Base-by-base conservation (phyloP, 2,888 invertebrate species). In the Thymelicus sylvestris region DNA sequence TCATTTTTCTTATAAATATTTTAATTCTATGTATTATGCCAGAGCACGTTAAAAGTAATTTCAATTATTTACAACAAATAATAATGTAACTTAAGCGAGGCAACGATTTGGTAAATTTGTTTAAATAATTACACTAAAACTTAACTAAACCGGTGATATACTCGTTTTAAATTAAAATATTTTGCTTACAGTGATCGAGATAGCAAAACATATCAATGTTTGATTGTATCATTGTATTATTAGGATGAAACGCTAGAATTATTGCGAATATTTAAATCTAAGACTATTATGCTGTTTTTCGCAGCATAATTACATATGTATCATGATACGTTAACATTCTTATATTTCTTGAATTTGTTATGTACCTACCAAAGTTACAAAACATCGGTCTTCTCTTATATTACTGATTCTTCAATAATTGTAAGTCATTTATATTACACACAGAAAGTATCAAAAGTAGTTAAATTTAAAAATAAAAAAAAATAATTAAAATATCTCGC, bases 51-150 rank as follows among this genome's bases (percentile, higher is more conserved):
- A 85, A 86, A 84, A 85, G 79, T 86, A 86, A 81, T 80, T 80
- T 83, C 78, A 84, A 84, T 82, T 86, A 89, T 88, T 86, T 90
- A 91, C 86, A 89, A 86, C 82, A 87, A 85, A 87, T 77, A 75
- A 79, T 80, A 82, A 89, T 88, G 86, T 87, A 92, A 89, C 87
- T 85, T 91, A 92, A 90, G 93, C 93, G 93, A 93, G 93, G 93
- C 93, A 91, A 82, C 89, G 84, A 90, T 93, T 93, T 93, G 93
- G 93, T 93, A 93, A 91, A 87, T 85, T 89, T 88, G 83, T 86
- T 87, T 85, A 88, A 89, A 89, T 87, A 87, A 87, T 88, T 87
- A 89, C 74, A 83, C 82, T 87, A 81, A 69, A 77, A 73, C 76
- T 80, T 78, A 78, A 77, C 76, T 79, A 79, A 76, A 77, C 74